Evolutionary conservation across 1,140 invertebrate genomes (phyloP).

Genomic region (Formica exsecta): DNA sequence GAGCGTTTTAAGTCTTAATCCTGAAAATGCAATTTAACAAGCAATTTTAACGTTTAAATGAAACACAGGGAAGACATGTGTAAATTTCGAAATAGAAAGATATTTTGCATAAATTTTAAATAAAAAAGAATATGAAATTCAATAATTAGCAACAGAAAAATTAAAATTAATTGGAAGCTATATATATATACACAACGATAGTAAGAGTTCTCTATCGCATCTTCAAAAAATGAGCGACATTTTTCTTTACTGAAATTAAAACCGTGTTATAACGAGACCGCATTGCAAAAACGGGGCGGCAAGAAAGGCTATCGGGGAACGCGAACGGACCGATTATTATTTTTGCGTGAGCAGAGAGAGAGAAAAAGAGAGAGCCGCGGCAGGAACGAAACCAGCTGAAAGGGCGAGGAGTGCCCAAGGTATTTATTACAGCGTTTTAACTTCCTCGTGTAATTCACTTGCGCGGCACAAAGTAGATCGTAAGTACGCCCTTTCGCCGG

Average conservation of each 20-base stretch:
- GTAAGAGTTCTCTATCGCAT: not conserved
- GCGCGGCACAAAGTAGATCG: conserved; percentile 35
- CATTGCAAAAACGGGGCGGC: not conserved
- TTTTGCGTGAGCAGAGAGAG: conserved; percentile 11
- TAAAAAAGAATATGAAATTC: not conserved
- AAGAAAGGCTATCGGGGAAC: conserved; percentile 6
- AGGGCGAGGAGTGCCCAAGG: conserved; percentile 26
- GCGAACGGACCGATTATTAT: conserved; percentile 53
- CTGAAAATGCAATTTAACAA: not conserved
- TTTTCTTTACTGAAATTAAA: conserved; percentile 21
- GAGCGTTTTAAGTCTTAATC: not conserved
- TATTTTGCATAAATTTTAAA: not conserved
- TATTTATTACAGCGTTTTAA: conserved; percentile 56
- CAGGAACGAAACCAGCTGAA: conserved; percentile 31
- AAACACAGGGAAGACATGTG: not conserved
- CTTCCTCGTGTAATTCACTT: conserved; percentile 61
- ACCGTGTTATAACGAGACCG: not conserved
- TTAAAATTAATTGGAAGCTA: not conserved
- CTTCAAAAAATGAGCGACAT: not conserved
- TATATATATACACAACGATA: not conserved
- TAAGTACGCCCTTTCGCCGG: conserved; percentile 46
- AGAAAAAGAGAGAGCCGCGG: not conserved
- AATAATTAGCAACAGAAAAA: not conserved
- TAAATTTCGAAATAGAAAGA: not conserved
- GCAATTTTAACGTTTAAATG: not conserved